Conservation (phyloP, 2,888 invertebrate genomes). For the Athalia cordata region DNA sequence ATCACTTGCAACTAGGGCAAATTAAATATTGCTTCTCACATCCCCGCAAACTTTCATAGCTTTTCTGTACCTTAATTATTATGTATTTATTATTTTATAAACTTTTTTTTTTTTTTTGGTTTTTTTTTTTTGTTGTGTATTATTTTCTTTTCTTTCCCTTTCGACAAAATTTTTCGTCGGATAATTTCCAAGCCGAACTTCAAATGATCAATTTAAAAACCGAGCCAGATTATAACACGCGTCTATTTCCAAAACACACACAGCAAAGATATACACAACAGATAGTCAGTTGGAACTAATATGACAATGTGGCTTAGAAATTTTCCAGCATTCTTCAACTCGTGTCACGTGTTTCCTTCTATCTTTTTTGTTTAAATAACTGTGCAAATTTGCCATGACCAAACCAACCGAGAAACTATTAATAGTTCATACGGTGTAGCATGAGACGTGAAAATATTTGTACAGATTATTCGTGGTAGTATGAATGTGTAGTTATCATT, state of each 20-base stretch:
- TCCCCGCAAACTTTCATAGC: background rate
- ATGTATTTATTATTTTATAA: background rate
- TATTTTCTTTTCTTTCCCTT: conserved; percentile 1
- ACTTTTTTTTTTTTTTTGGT: conserved; percentile 2
- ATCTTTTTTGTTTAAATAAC: conserved; percentile 6
- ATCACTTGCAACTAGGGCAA: conserved; percentile 45
- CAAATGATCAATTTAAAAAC: background rate
- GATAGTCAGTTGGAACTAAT: conserved; percentile 4
- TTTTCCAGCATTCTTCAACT: conserved; percentile 12
- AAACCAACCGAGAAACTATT: conserved; percentile 21
- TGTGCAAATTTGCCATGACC: conserved; percentile 32
- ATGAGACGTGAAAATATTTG: conserved; percentile 26
- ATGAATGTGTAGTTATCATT: conserved; percentile 18
- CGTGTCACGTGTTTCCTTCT: background rate
- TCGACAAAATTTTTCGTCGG: conserved; percentile 5
- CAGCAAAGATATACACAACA: background rate
- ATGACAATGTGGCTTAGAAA: conserved; percentile 25
- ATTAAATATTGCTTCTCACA: conserved; percentile 37
- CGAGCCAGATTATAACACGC: background rate
- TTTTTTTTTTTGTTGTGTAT: background rate
- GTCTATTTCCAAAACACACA: background rate
- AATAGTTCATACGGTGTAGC: background rate
- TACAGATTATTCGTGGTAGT: conserved; percentile 36
- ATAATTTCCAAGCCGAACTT: conserved; percentile 26
- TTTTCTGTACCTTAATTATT: conserved; percentile 3